These are phyloP conservation scores for Eptesicus fuscus DNA, from an alignment of 2,113 vertebrate genomes.

Conservation along the genomic window DNA sequence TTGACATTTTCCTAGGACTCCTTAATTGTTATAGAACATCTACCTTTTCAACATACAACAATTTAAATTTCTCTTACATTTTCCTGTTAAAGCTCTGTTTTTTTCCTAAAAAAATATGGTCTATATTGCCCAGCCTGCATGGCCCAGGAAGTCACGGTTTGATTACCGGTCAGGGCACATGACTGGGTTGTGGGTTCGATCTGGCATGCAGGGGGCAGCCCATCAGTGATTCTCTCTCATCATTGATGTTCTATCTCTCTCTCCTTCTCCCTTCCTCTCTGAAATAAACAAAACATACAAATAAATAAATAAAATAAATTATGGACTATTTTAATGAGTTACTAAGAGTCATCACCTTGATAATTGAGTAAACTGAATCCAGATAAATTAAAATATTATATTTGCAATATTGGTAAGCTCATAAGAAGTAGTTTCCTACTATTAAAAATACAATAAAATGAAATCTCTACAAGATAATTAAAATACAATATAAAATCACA, in stretches of 20 bases:
- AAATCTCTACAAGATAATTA: not conserved
- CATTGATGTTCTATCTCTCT: too few relatives aligned
- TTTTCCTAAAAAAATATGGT: not conserved
- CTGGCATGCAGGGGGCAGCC: too few relatives aligned
- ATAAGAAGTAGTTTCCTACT: not conserved
- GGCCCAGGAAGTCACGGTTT: too few relatives aligned
- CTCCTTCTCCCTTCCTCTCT: too few relatives aligned
- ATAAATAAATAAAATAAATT: not conserved
- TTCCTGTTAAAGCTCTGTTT: not conserved
- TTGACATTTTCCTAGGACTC: not conserved
- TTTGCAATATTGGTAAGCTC: not conserved
- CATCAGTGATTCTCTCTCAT: too few relatives aligned
- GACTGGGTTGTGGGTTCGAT: too few relatives aligned
- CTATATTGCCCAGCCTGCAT: too few relatives aligned
- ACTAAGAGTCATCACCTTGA: not conserved
- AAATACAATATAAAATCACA: not conserved
- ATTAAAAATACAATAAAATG: not conserved
- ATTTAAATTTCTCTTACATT: not conserved
- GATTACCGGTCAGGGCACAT: too few relatives aligned
- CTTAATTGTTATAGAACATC: not conserved
- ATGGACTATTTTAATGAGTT: not conserved
- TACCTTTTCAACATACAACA: not conserved
- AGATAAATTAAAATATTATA: not conserved
- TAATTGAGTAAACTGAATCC: not conserved
- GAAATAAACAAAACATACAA: too few relatives aligned